These are phyloP conservation scores for Channa argus DNA, from an alignment of 2,113 vertebrate genomes.

Conservation along the genomic window DNA sequence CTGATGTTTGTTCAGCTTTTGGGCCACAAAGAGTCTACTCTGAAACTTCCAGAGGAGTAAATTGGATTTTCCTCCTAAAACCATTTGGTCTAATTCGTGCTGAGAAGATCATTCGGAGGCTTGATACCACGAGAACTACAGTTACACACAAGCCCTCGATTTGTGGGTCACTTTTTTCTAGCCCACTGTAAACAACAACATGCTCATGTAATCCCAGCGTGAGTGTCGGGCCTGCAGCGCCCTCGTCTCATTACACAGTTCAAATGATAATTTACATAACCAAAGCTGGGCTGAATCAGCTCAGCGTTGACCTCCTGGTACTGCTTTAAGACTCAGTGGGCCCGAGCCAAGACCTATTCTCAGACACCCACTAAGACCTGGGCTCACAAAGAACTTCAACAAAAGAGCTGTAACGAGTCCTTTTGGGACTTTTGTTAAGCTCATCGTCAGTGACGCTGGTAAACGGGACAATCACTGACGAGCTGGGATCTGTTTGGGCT, in stretches of 20 bases:
- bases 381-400: not conserved
- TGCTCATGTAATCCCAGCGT: not conserved
- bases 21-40: not conserved
- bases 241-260: not conserved
- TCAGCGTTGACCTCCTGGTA: conserved; percentile 14
- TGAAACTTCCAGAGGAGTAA: not conserved
- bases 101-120: not conserved
- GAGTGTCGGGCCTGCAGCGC: not conserved
- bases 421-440: not conserved
- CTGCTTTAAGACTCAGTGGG: conserved; percentile 4
- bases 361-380: not conserved
- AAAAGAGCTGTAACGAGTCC: not conserved
- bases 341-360: not conserved
- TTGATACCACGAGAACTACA: not conserved
- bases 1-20: not conserved
- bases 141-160: not conserved
- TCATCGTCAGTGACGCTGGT: not conserved
- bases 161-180: conserved; percentile 5
- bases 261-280: conserved; percentile 25
- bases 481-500: not conserved
- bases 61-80: not conserved
- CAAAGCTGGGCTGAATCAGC: conserved; percentile 28
- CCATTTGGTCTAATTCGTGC: not conserved
- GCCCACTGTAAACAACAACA: not conserved
- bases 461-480: not conserved